Conservation (phyloP, 1,140 invertebrate species). For the Heliconius eleuchia region DNA sequence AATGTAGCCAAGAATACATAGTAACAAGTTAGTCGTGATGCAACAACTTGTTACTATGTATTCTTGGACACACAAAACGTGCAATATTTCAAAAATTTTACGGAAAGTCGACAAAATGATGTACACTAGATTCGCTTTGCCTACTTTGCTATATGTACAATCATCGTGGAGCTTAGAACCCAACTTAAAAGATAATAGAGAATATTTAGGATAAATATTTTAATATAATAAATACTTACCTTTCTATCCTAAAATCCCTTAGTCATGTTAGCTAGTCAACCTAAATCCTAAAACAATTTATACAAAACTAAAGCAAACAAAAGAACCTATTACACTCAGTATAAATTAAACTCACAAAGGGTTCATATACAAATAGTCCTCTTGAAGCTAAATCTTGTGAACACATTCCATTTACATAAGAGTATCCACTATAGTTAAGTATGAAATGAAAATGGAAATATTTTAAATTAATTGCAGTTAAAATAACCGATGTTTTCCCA, state of each 20-base stretch:
- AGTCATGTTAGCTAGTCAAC: neutral
- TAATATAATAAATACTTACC: constrained; percentile 1
- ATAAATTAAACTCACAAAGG: constrained; percentile 14
- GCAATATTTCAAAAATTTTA: no score
- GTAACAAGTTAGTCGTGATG: no score
- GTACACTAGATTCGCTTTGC: no score
- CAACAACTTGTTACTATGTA: no score
- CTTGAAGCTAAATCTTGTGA: neutral
- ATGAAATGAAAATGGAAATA: neutral
- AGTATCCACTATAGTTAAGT: neutral
- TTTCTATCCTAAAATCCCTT: neutral
- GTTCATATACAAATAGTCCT: constrained; percentile 1
- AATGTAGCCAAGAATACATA: no score
- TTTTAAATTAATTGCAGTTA: neutral
- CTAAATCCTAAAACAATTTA: constrained; percentile 2
- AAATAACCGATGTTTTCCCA: neutral
- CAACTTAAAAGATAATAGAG: no score
- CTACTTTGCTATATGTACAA: no score
- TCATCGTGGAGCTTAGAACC: no score
- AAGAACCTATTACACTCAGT: constrained; percentile 11
- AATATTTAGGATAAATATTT: neutral
- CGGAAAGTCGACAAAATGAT: no score
- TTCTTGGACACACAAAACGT: no score
- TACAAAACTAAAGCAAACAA: constrained; percentile 14
- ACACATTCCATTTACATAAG: constrained; percentile 5